Percentiles rank a stretch among this genome's conserved stretches.
These are phyloP conservation scores for Sebastes iracundus DNA, from an alignment of 2,797 vertebrate genomes.

Conservation along the genomic window DNA sequence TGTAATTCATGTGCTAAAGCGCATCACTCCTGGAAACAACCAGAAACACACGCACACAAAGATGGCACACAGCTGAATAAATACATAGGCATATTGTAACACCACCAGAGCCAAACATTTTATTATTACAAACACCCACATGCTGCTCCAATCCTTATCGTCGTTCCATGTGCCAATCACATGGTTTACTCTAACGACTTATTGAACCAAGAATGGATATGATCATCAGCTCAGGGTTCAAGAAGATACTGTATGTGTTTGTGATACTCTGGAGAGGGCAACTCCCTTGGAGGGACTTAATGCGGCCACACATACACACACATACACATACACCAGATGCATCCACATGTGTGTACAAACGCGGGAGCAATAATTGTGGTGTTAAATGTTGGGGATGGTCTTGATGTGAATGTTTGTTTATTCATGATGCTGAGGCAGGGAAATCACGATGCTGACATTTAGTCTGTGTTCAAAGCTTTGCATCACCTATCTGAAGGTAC, in stretches of 20 bases:
- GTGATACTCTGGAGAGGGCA: too few relatives aligned
- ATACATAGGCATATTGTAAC: neutral
- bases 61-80: conserved; percentile 7
- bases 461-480: neutral
- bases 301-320: neutral
- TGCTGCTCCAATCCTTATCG: neutral
- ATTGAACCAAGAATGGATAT: neutral
- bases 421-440: conserved; percentile 16
- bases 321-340: neutral
- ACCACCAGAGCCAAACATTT: neutral
- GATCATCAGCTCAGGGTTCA: neutral
- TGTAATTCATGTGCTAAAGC: conserved; percentile 29
- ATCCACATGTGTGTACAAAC: neutral
- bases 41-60: neutral
- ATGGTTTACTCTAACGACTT: neutral
- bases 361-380: neutral
- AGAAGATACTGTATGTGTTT: neutral
- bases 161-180: conserved; percentile 4
- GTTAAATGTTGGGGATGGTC: neutral
- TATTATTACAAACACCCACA: conserved; percentile 12
- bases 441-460: conserved; percentile 30
- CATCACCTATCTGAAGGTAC: neutral
- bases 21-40: conserved; percentile 17
- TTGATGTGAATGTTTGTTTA: conserved; percentile 33
- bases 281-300: too few relatives aligned